Conservation (phyloP, 2,113 vertebrate species). For the Ibidorhyncha struthersii region DNA sequence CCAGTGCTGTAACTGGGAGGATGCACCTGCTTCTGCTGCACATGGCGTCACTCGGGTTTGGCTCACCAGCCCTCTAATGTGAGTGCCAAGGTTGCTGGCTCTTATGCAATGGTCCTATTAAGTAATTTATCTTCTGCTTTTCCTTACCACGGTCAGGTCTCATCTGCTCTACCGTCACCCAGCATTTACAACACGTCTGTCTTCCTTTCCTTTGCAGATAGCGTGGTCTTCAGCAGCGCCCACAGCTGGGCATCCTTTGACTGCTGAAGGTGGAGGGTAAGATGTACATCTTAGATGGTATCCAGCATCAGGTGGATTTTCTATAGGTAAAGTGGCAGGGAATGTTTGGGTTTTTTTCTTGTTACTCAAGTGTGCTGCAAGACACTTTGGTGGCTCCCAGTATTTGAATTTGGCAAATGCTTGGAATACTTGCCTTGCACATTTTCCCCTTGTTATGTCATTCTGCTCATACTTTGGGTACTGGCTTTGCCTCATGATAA, state of each 20-base stretch:
- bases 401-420: background rate
- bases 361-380: background rate
- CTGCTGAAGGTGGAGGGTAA: background rate
- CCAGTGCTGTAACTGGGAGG: background rate
- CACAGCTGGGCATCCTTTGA: background rate
- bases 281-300: accelerated
- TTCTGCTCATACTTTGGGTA: background rate
- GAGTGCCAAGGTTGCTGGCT: background rate
- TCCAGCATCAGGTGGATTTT: background rate
- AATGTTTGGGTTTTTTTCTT: background rate
- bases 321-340: background rate
- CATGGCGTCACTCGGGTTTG: background rate
- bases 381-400: background rate
- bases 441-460: background rate
- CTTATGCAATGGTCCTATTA: background rate
- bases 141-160: background rate
- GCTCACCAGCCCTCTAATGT: background rate
- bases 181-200: background rate
- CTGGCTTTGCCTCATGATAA: background rate
- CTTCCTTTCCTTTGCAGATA: background rate
- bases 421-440: background rate
- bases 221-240: background rate
- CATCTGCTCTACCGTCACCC: background rate
- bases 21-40: background rate
- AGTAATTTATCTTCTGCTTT: background rate